Percentiles rank a stretch among this genome's conserved stretches.
Conservation (phyloP, 2,888 invertebrate genomes). For the Elysia crispata region DNA sequence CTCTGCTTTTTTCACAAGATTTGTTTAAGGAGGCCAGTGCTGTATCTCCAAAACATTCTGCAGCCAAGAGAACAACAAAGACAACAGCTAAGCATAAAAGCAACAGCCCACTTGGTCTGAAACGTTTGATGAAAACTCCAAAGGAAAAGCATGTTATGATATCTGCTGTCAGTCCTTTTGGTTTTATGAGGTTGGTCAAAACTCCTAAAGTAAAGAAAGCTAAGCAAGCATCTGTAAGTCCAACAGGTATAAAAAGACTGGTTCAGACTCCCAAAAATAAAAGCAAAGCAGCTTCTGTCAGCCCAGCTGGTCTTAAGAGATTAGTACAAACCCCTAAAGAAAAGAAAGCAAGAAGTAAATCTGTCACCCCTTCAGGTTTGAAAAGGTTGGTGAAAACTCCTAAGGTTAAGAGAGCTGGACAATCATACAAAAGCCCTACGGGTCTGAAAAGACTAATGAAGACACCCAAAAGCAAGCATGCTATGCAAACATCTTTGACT, state of each 20-base stretch:
- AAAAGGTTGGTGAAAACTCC: constrained; percentile 50
- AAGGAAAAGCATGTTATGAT: constrained; percentile 28
- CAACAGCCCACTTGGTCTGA: constrained; percentile 30
- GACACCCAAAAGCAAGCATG: constrained; percentile 41
- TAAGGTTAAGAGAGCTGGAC: constrained; percentile 25
- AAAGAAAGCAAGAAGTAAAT: constrained; percentile 20
- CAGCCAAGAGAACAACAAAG: constrained; percentile 6
- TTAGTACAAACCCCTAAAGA: constrained; percentile 44
- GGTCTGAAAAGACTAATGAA: constrained; percentile 45
- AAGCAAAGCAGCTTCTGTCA: neutral
- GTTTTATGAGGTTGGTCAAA: constrained; percentile 46
- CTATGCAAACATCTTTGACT: constrained; percentile 53
- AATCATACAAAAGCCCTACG: constrained; percentile 22
- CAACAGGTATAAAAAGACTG: constrained; percentile 44
- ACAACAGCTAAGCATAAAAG: neutral
- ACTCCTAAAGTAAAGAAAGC: constrained; percentile 40
- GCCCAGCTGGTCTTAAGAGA: constrained; percentile 32
- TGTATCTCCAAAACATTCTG: constrained; percentile 28
- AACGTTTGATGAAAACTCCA: constrained; percentile 24
- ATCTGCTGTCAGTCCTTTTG: constrained; percentile 43
- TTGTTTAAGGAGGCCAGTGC: constrained; percentile 40
- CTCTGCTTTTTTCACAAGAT: constrained; percentile 30
- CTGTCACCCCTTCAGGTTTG: constrained; percentile 46
- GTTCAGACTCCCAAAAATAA: constrained; percentile 48
- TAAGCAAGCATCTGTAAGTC: constrained; percentile 38